These are phyloP conservation scores for Nemopilema nomurai DNA, from an alignment of 30 jellyfish, hydroid and myxozoan species.

Conservation along the genomic window DNA sequence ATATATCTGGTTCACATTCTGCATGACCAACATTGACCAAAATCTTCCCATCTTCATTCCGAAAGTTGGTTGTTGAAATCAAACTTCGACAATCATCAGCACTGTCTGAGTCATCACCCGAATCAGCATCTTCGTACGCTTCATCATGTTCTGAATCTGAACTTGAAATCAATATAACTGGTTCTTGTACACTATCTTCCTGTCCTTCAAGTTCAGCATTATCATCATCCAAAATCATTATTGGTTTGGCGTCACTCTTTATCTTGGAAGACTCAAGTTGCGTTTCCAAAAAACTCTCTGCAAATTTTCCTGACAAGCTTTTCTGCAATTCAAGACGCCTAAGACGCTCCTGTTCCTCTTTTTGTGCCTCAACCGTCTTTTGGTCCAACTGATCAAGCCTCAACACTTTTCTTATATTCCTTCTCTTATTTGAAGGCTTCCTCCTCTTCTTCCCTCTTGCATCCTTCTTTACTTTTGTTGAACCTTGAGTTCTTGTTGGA, in stretches of 20 bases:
- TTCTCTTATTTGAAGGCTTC: constrained; percentile 58
- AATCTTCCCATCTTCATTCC: constrained; percentile 66
- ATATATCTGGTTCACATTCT: constrained; percentile 84
- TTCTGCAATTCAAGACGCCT: constrained; percentile 72
- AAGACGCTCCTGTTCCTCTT: constrained; percentile 80
- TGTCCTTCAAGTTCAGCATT: constrained; percentile 23
- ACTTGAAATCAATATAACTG: constrained; percentile 38
- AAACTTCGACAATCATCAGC: constrained; percentile 28
- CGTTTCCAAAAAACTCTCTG: background rate
- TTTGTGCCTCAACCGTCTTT: constrained; percentile 80
- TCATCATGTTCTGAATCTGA: constrained; percentile 67
- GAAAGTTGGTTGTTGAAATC: constrained; percentile 11
- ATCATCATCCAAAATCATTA: constrained; percentile 17
- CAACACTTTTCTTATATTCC: constrained; percentile 81
- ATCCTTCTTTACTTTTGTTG: background rate
- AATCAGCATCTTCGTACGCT: constrained; percentile 18
- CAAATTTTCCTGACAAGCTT: background rate
- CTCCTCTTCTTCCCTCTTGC: constrained; percentile 48
- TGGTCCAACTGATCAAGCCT: constrained; percentile 65
- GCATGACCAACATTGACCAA: constrained; percentile 74
- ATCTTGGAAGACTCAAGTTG: background rate
- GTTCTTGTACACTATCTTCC: constrained; percentile 7
- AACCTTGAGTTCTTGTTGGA: background rate
- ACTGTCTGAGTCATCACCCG: constrained; percentile 14
- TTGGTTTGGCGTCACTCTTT: background rate